phyloP scores from a whole-genome alignment of 2,113 vertebrate genomes.

The Puma concolor region DNA sequence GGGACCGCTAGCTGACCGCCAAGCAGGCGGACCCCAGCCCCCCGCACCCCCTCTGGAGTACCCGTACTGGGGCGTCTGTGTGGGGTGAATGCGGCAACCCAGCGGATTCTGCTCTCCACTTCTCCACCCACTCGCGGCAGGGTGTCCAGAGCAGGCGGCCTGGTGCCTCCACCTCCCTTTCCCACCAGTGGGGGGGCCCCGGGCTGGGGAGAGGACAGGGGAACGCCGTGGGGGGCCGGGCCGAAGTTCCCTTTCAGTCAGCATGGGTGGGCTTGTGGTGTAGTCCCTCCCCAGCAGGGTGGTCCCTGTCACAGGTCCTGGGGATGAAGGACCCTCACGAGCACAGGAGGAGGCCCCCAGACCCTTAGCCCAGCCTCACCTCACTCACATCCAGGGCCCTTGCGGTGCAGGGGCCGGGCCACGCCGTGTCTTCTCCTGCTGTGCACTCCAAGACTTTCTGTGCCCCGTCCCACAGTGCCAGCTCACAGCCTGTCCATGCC shows the following conservation, averaged over 20 bases:
- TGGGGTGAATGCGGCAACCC: too few species aligned
- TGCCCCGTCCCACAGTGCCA: fast-evolving
- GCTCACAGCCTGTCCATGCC: neutral
- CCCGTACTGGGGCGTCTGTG: fast-evolving
- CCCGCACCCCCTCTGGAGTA: fast-evolving
- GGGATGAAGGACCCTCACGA: neutral
- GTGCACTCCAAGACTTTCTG: fast-evolving
- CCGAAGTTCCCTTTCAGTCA: too few species aligned
- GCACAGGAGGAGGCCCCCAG: neutral
- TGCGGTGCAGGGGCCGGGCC: fast-evolving
- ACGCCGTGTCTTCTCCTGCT: fast-evolving
- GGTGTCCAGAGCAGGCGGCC: neutral
- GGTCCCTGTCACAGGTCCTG: neutral
- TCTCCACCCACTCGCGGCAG: neutral
- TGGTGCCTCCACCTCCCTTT: too few species aligned
- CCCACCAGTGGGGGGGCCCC: neutral
- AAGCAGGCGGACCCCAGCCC: neutral
- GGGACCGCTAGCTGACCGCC: neutral
- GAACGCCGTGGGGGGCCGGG: fast-evolving
- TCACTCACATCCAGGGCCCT: neutral
- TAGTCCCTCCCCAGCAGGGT: too few species aligned
- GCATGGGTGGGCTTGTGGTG: neutral
- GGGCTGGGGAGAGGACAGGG: neutral
- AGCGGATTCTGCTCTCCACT: too few species aligned
- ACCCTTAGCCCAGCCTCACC: neutral